Conservation (phyloP, 2,888 invertebrate species). For the Ellobium chinense region DNA sequence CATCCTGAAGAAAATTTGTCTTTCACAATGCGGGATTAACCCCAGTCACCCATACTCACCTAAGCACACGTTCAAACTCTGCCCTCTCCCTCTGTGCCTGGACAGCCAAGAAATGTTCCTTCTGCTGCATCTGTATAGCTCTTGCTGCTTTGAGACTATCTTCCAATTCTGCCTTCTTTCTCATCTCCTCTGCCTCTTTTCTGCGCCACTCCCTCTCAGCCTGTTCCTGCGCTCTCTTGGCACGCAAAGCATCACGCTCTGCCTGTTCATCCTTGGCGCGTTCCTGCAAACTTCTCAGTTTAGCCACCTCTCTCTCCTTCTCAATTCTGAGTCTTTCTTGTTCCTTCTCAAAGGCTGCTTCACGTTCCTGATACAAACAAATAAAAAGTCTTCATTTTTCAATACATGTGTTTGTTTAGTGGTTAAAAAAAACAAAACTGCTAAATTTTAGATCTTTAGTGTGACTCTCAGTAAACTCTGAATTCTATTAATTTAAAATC, state of each 20-base stretch:
- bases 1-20: no score
- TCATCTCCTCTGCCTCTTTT: conserved; percentile 75
- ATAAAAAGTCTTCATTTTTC: no score
- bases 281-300: conserved; percentile 77
- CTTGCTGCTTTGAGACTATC: conserved; percentile 75
- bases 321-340: conserved; percentile 77
- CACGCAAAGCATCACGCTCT: conserved; percentile 77
- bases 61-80: conserved; percentile 78
- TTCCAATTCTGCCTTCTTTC: conserved; percentile 76
- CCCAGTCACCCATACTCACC: no score
- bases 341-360: conserved; percentile 76
- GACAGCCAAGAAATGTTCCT: conserved; percentile 78
- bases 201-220: conserved; percentile 79
- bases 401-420: no score
- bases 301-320: conserved; percentile 78
- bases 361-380: conserved; percentile 70
- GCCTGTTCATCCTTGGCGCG: conserved; percentile 78
- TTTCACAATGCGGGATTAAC: no score
- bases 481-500: no score
- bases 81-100: conserved; percentile 78
- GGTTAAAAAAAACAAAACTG: no score
- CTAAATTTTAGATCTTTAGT: no score
- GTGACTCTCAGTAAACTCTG: no score
- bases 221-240: conserved; percentile 78
- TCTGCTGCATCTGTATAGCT: conserved; percentile 76